Evolutionary conservation across 2,797 vertebrate species (phyloP).

Genomic region (Carcharodon carcharias): DNA sequence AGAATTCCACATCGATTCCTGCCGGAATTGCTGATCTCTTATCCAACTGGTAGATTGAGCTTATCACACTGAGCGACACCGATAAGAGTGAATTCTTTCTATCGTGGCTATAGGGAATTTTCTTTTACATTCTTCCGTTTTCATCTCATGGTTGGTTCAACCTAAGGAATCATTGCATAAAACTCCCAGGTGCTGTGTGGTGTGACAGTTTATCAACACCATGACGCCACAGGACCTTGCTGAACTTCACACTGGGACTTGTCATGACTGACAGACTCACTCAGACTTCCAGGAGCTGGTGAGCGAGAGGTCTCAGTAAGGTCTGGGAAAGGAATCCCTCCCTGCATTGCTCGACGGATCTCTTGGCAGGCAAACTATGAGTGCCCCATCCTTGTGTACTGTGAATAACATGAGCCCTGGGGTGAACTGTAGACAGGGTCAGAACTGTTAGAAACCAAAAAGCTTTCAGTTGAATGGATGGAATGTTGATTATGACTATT

Average conservation of each 20-base stretch:
- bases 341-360: not conserved
- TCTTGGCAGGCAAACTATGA: not conserved
- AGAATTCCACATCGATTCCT: not conserved
- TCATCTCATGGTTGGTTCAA: not conserved
- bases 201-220: not conserved
- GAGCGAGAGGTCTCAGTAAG: not conserved
- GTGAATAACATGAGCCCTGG: not conserved
- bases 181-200: not conserved
- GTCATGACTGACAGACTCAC: not conserved
- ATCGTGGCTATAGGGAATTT: too few relatives aligned
- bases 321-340: not conserved
- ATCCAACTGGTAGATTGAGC: not conserved
- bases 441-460: not conserved
- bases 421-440: not conserved
- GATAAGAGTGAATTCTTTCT: not conserved
- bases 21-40: not conserved
- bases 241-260: not conserved
- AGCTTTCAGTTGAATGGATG: not conserved
- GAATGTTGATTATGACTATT: not conserved
- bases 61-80: not conserved
- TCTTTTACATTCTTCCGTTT: not conserved
- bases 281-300: not conserved
- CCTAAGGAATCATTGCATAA: not conserved
- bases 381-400: not conserved
- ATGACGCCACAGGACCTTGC: not conserved